Percentiles rank a stretch among this genome's conserved stretches.
Conservation (phyloP, 2,113 vertebrate species). For the Epinephelus lanceolatus region DNA sequence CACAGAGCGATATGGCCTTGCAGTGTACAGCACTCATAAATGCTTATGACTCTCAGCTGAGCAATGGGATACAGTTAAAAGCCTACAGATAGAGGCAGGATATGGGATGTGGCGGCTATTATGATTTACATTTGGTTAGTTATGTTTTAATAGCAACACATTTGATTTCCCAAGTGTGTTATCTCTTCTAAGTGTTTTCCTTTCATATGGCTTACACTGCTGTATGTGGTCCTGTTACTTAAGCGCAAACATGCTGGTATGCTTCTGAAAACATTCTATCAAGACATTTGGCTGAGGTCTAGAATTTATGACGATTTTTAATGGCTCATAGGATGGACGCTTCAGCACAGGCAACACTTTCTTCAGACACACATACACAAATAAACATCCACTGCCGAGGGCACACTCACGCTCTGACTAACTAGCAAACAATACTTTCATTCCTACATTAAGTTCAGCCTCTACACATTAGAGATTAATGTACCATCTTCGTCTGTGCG, state of each 20-base stretch:
- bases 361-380: neutral
- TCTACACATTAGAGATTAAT: conserved; percentile 23
- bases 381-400: neutral
- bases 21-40: conserved; percentile 34
- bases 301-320: neutral
- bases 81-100: conserved; percentile 20
- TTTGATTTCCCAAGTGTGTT: conserved; percentile 60
- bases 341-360: neutral
- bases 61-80: conserved; percentile 49
- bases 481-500: conserved; percentile 98
- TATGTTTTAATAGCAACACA: conserved; percentile 44
- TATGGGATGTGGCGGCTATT: conserved; percentile 32
- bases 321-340: neutral
- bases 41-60: conserved; percentile 45
- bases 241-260: neutral
- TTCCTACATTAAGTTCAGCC: neutral
- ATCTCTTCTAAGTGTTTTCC: conserved; percentile 29
- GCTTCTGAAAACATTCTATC: neutral
- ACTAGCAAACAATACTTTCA: neutral
- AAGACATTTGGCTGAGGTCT: neutral
- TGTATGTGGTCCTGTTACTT: neutral
- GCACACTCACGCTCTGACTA: neutral
- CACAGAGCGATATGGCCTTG: conserved; percentile 26
- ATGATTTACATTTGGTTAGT: conserved; percentile 53
- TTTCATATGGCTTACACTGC: conserved; percentile 8